Evolutionary conservation across 1,140 invertebrate species (phyloP), one percentile per base, ranked within the genome.

Genomic region (Metaphire vulgaris): DNA sequence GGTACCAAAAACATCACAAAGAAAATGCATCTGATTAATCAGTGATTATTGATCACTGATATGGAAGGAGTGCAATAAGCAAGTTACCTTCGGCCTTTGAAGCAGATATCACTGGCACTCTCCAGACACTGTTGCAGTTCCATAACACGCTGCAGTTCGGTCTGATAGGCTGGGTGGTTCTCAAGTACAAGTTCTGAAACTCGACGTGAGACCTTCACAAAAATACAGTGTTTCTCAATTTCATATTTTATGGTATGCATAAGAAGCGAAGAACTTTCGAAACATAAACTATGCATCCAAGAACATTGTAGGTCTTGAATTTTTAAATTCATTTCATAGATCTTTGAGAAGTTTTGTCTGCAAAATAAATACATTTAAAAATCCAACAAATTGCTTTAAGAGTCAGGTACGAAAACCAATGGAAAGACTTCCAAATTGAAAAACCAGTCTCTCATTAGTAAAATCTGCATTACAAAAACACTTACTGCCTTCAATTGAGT

Each of bases 161-260:
- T 88, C 77, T 92, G 91, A 84, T 94, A 97, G 1, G 90, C 89
- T 79, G 90, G 91, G 73, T 96, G 91, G 79, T 97, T 94, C 83
- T 97, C 92, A 14, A 96, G 87, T 80, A 97, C 96, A 26, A 97
- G 87, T 79, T 96, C 92, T 0, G 96, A 89, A 0, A 97, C 92
- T 86, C 95, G 93, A 79, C 93, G 94, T 0, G 93, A 95, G 34
- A 87, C 85, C 86, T 87, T 77, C 78, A 73, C 1, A 77, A n/a
- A 78, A 26, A 76, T 16, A 16, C 69, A 56, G 72, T 0, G 56
- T 34, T 16, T 69, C 29, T 26, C 73, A 68, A 6, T 76, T 67
- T 21, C 21, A 79, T 15, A 64, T 26, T 21, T 72, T 26, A 26
- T 33, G 28, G 64, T 0, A 33, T 34, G 21, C 29, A 12, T 26